phyloP scores from a whole-genome alignment of 2,113 vertebrate species.

The Megaleporinus macrocephalus region DNA sequence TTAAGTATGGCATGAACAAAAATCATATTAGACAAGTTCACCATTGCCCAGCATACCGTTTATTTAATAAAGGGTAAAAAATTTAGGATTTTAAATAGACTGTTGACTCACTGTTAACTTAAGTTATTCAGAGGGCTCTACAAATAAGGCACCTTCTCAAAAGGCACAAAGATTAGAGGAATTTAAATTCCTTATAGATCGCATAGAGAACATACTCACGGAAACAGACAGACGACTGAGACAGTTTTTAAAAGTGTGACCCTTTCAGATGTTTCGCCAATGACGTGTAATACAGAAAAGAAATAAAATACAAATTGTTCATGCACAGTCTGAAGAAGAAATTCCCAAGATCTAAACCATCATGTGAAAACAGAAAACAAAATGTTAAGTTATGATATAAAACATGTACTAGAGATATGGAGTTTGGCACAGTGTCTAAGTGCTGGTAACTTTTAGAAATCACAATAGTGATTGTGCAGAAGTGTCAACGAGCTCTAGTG shows the following conservation, averaged over 20 bases:
- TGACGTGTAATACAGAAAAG: too few species aligned
- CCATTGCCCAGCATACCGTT: background rate
- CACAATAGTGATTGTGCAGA: background rate
- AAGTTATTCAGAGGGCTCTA: background rate
- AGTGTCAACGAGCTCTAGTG: background rate
- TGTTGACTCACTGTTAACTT: background rate
- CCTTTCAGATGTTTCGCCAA: too few species aligned
- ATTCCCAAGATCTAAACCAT: background rate
- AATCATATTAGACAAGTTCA: background rate
- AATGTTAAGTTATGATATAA: background rate
- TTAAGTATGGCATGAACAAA: background rate
- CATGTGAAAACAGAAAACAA: too few species aligned
- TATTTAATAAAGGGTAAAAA: background rate
- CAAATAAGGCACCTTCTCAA: background rate
- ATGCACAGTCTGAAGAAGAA: background rate
- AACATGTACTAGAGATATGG: background rate
- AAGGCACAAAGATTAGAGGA: constrained; percentile 20
- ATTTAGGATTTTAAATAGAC: background rate
- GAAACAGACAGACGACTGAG: too few species aligned
- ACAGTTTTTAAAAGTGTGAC: too few species aligned
- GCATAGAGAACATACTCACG: background rate
- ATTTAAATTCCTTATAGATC: background rate
- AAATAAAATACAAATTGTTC: too few species aligned
- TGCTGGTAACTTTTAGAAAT: background rate
- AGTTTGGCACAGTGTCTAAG: background rate